Evolutionary conservation across 1,140 invertebrate species (phyloP).

Genomic region (Acromyrmex charruanus): DNA sequence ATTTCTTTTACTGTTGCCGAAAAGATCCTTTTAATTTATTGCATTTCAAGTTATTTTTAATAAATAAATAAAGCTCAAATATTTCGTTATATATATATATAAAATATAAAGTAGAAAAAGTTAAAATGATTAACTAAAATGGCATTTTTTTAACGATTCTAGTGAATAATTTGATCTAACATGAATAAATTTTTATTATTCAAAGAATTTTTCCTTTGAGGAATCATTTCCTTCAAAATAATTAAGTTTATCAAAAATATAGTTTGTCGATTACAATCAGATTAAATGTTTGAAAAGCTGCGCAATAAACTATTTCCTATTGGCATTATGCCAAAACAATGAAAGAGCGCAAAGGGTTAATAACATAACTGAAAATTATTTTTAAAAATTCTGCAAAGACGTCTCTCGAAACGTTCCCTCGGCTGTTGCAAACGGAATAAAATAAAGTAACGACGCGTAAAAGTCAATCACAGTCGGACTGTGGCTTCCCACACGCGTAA

Average conservation of each 20-base stretch:
- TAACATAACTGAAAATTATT: neutral
- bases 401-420: neutral
- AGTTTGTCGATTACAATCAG: neutral
- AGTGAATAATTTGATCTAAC: neutral
- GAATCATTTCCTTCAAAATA: too few species aligned
- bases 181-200: neutral
- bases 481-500: constrained; percentile 62
- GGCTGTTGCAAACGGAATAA: neutral
- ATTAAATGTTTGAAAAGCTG: neutral
- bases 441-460: constrained; percentile 27
- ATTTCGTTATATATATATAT: neutral
- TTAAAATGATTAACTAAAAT: too few species aligned
- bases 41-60: neutral
- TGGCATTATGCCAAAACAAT: neutral
- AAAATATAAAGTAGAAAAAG: too few species aligned
- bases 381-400: constrained; percentile 28
- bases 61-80: neutral
- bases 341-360: neutral
- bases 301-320: neutral
- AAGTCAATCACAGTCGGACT: constrained; percentile 17
- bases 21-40: neutral
- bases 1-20: neutral
- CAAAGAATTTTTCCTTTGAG: neutral
- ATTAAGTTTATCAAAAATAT: neutral
- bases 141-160: too few species aligned